Conservation (phyloP, 2,797 vertebrate genomes). For the Sebastes matsubarae region DNA sequence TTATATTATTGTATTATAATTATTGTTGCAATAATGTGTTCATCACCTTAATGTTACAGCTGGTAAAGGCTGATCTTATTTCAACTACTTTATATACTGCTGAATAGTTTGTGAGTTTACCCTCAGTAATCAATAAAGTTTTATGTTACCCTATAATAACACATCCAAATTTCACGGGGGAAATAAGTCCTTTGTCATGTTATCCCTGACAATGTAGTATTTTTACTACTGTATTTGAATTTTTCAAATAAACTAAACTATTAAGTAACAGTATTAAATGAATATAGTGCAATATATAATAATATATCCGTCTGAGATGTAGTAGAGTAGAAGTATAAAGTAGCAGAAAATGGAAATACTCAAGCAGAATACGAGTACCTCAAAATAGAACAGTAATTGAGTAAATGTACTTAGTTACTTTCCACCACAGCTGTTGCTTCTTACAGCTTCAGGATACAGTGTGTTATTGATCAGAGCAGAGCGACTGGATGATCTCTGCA, state of each 20-base stretch:
- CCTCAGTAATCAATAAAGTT: too few relatives aligned
- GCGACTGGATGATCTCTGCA: slow-evolving; percentile 88
- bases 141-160: too few relatives aligned
- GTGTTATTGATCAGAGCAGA: not conserved
- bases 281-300: not conserved
- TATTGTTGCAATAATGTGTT: too few relatives aligned
- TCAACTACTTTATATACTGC: not conserved
- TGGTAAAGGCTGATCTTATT: not conserved
- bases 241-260: too few relatives aligned
- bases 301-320: not conserved
- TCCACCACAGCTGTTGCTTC: not conserved
- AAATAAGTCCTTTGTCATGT: too few relatives aligned
- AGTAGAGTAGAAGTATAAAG: not conserved
- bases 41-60: too few relatives aligned
- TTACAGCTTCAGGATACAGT: not conserved
- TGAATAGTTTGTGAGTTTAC: too few relatives aligned
- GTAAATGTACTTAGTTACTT: not conserved
- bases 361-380: not conserved
- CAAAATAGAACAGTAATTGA: not conserved
- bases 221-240: too few relatives aligned
- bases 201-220: too few relatives aligned
- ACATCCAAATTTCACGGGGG: too few relatives aligned
- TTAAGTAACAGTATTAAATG: too few relatives aligned
- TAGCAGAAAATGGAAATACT: not conserved
- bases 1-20: too few relatives aligned